These are phyloP conservation scores for Watsonalla cultraria DNA, from an alignment of 2,888 invertebrate genomes.

Conservation along the genomic window DNA sequence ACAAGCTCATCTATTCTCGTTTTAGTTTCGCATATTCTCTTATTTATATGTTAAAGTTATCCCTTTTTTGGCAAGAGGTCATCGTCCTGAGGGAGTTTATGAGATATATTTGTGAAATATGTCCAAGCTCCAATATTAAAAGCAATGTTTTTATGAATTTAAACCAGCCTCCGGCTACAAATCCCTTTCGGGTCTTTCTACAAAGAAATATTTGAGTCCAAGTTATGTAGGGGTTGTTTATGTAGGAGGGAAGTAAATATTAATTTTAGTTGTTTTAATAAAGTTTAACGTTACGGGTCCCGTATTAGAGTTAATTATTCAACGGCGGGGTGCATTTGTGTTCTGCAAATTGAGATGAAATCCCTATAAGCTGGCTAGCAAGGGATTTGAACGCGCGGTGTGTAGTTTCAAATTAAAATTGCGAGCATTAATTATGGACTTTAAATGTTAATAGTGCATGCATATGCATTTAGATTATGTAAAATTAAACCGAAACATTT, in stretches of 20 bases:
- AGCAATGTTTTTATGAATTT: conserved; percentile 49
- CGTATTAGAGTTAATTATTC: conserved; percentile 15
- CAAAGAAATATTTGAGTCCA: neutral
- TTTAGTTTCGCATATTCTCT: conserved; percentile 44
- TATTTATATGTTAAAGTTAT: conserved; percentile 54
- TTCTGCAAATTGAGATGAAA: conserved; percentile 46
- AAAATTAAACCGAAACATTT: too few relatives aligned
- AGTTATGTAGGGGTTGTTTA: too few relatives aligned
- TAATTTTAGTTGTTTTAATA: neutral
- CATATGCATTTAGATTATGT: too few relatives aligned
- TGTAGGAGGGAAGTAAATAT: too few relatives aligned
- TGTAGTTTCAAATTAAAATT: conserved; percentile 35
- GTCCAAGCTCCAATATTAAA: conserved; percentile 30
- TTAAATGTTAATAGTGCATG: neutral
- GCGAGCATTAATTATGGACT: conserved; percentile 7
- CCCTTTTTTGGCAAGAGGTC: conserved; percentile 41
- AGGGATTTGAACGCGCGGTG: neutral
- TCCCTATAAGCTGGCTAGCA: conserved; percentile 14
- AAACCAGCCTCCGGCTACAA: conserved; percentile 26
- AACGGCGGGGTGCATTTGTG: conserved; percentile 18
- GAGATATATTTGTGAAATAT: conserved; percentile 38
- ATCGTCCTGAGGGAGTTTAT: conserved; percentile 34
- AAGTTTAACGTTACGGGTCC: neutral
- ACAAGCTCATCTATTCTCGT: conserved; percentile 45
- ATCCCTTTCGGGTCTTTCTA: conserved; percentile 5